Percentiles rank a stretch among this genome's conserved stretches.
Conservation (phyloP, 2,888 invertebrate species). For the Lithophane ornitopus region DNA sequence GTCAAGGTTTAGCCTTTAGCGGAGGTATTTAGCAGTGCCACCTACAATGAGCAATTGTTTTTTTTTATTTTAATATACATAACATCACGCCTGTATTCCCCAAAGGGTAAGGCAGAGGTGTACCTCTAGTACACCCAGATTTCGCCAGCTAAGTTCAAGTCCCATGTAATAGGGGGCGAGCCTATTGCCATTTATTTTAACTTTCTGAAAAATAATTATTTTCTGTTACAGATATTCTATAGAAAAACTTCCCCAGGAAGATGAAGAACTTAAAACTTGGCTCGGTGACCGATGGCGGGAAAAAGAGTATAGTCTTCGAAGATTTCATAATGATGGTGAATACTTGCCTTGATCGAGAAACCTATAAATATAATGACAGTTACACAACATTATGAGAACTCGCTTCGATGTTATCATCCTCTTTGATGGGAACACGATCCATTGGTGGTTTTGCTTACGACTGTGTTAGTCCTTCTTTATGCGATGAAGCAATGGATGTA, state of each 20-base stretch:
- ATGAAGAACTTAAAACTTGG: conserved; percentile 91
- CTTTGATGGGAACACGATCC: neutral
- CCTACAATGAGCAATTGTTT: neutral
- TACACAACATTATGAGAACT: neutral
- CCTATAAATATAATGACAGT: neutral
- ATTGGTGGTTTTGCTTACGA: neutral
- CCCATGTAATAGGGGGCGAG: too few species aligned
- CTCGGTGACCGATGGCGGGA: conserved; percentile 92
- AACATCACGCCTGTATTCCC: too few species aligned
- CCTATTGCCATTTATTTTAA: neutral
- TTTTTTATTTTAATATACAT: neutral
- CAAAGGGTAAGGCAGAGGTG: too few species aligned
- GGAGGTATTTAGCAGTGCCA: too few species aligned
- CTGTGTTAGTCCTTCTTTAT: neutral
- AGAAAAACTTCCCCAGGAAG: conserved; percentile 90
- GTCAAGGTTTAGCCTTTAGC: neutral
- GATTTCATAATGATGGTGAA: conserved; percentile 90
- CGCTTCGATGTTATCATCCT: conserved; percentile 15
- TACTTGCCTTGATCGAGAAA: neutral
- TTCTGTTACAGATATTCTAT: conserved; percentile 89
- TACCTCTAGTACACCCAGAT: too few species aligned
- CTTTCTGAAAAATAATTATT: neutral
- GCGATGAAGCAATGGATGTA: conserved; percentile 1
- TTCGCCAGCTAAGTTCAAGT: too few species aligned
- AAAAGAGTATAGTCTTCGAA: conserved; percentile 91